phyloP scores from a whole-genome alignment of 2,797 vertebrate genomes.

The Anguilla pacifica region DNA sequence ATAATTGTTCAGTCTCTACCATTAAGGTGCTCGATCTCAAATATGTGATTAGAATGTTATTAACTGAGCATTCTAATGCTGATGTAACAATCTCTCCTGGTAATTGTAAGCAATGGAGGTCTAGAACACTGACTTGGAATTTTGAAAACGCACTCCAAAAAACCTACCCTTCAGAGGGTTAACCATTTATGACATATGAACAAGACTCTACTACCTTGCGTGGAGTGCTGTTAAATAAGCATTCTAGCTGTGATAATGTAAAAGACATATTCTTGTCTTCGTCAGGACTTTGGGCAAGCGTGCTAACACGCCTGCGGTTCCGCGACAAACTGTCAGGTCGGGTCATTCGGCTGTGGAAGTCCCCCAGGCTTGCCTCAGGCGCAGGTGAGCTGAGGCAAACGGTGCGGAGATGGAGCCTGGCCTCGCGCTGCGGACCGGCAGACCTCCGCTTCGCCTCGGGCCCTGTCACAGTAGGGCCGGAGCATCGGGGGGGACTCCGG shows the following conservation, averaged over 20 bases:
- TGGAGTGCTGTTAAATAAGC: neutral
- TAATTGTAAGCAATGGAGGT: too few relatives aligned
- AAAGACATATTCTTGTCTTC: neutral
- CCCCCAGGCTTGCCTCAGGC: neutral
- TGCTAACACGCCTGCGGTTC: neutral
- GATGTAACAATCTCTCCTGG: too few relatives aligned
- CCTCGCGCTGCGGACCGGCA: neutral
- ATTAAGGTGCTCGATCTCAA: neutral
- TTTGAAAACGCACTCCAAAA: too few relatives aligned
- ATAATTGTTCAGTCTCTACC: neutral
- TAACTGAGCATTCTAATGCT: too few relatives aligned
- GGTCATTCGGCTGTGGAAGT: neutral
- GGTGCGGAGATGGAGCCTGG: neutral
- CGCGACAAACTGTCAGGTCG: neutral
- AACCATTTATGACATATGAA: neutral
- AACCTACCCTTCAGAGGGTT: too few relatives aligned
- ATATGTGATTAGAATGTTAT: too few relatives aligned
- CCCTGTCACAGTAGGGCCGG: constrained; percentile 56
- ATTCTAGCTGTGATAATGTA: neutral
- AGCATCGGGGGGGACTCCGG: constrained; percentile 61
- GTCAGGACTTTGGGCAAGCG: neutral
- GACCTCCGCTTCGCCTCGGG: neutral
- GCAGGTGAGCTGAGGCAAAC: neutral
- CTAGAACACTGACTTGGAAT: too few relatives aligned
- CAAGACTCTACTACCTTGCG: neutral